Conservation (phyloP, 2,797 vertebrate species). For the Lutjanus campechanus region DNA sequence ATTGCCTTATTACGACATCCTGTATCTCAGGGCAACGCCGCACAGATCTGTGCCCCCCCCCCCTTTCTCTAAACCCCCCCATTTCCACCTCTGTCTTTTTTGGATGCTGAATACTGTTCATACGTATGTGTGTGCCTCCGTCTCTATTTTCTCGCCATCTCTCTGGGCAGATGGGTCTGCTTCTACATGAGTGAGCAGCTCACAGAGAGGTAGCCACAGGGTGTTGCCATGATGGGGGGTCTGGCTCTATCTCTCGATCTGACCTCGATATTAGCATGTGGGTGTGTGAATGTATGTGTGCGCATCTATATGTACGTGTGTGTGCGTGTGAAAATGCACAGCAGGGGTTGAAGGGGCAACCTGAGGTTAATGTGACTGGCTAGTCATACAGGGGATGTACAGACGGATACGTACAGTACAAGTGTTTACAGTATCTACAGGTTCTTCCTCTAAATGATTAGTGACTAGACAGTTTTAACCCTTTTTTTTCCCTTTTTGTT, state of each 20-base stretch:
- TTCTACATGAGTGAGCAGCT: constrained; percentile 79
- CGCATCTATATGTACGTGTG: neutral
- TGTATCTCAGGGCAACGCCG: constrained; percentile 86
- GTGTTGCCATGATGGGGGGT: constrained; percentile 66
- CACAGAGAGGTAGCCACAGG: constrained; percentile 75
- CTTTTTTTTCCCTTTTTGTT: too few relatives aligned
- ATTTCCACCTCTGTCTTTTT: constrained; percentile 62
- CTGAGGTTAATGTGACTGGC: constrained; percentile 59
- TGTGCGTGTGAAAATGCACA: constrained; percentile 40
- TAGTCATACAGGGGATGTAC: constrained; percentile 5
- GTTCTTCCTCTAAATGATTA: neutral
- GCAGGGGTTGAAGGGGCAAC: constrained; percentile 48
- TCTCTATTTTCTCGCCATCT: constrained; percentile 55
- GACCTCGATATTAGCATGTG: constrained; percentile 79
- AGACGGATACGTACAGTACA: constrained; percentile 5
- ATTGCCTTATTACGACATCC: constrained; percentile 86
- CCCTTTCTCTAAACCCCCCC: constrained; percentile 48
- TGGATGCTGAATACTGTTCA: constrained; percentile 28
- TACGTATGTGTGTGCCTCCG: neutral
- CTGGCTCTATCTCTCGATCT: constrained; percentile 67
- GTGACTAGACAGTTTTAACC: too few relatives aligned
- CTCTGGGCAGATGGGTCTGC: constrained; percentile 76
- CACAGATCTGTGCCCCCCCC: constrained; percentile 67
- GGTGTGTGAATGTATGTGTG: constrained; percentile 24
- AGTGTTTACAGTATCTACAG: constrained; percentile 1